Evolutionary conservation across 2,113 vertebrate species (phyloP), one percentile per base, ranked within the genome.

Genomic region (Penelope pileata): DNA sequence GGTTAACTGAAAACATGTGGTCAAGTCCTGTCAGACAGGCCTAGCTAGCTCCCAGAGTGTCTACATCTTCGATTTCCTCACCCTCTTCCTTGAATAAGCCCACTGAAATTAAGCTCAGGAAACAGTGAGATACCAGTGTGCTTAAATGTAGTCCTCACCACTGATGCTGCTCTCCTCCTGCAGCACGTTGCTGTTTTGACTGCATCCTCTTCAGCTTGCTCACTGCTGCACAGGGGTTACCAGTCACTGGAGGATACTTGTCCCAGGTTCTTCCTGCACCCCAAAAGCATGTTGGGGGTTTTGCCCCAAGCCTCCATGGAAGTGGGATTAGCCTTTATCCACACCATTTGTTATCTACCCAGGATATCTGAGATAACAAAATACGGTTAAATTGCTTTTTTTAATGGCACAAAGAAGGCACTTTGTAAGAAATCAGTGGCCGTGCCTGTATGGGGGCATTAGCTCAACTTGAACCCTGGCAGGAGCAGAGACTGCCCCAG

Each of bases 1-100:
- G 48, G 36, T 73, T 88, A 93, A 94, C 87, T 83, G 81, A 92
- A 95, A 94, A 91, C 69, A 87, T 64, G 82, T 93, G 91, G 91
- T 78, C 81, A 89, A 83, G 59, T 69, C 38, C 88, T 47, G 38
- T 76, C 84, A 72, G 82, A 77, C 51, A 83, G 79, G 75, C 64
- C 11, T 48, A 74, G 59, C 3, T 15, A 64, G 19, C 42, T 90
- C 68, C 66, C 86, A 38, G 51, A 82, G 34, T 8, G 2, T 40
- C 74, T 36, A n/a, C 23, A 58, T 36, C 90, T 83, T 83, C 51
- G 82, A 10, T 34, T 92, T 92, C 75, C 77, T 95, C 43, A 19
- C 3, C 10, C 16, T 17, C 18, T 78, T 72, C 54, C 75, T 87
- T 86, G 60, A 95, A 43, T 12, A 78, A 96, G 26, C 43, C 30